A percentile compares a stretch with the other conserved stretches of the same genome.
phyloP scores from a whole-genome alignment of 2,888 invertebrate genomes.

The Micoletzkya japonica region DNA sequence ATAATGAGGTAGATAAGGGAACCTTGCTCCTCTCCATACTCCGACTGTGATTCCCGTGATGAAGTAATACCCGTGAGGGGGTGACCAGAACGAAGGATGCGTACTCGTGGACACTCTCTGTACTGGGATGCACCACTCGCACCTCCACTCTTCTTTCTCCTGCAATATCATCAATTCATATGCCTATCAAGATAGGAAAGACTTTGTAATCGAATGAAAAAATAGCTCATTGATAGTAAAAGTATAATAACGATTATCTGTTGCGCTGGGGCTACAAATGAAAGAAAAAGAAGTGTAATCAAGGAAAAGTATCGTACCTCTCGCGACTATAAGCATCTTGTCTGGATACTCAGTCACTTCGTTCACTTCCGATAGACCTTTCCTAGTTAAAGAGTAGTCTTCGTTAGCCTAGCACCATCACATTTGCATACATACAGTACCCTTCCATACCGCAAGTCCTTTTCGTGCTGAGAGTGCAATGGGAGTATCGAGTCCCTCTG shows the following conservation, averaged over 20 bases:
- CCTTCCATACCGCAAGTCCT: slow-evolving; percentile 13
- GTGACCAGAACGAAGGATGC: slow-evolving; percentile 50
- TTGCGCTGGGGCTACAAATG: too few relatives aligned
- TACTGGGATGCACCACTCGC: slow-evolving; percentile 43
- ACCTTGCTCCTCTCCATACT: slow-evolving; percentile 51
- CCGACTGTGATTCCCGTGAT: slow-evolving; percentile 45
- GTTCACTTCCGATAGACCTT: slow-evolving; percentile 36
- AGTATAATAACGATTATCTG: too few relatives aligned
- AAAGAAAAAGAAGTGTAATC: too few relatives aligned
- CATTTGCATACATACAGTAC: background rate
- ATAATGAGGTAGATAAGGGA: background rate
- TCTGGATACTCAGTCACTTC: slow-evolving; percentile 46
- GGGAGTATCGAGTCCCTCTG: slow-evolving; percentile 3
- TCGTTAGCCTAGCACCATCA: slow-evolving; percentile 28
- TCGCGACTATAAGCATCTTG: slow-evolving; percentile 50
- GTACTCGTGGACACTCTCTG: slow-evolving; percentile 36
- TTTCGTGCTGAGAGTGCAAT: slow-evolving; percentile 1
- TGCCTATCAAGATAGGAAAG: too few relatives aligned
- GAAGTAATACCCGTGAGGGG: slow-evolving; percentile 42
- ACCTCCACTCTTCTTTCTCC: slow-evolving; percentile 47
- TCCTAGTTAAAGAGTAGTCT: slow-evolving; percentile 36
- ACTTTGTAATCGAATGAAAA: too few relatives aligned
- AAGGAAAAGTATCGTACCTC: slow-evolving; percentile 36
- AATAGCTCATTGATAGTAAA: too few relatives aligned
- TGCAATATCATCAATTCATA: too few relatives aligned